These are phyloP conservation scores for Cataglyphis albicans DNA, from an alignment of 2,888 invertebrate genomes.

Conservation along the genomic window DNA sequence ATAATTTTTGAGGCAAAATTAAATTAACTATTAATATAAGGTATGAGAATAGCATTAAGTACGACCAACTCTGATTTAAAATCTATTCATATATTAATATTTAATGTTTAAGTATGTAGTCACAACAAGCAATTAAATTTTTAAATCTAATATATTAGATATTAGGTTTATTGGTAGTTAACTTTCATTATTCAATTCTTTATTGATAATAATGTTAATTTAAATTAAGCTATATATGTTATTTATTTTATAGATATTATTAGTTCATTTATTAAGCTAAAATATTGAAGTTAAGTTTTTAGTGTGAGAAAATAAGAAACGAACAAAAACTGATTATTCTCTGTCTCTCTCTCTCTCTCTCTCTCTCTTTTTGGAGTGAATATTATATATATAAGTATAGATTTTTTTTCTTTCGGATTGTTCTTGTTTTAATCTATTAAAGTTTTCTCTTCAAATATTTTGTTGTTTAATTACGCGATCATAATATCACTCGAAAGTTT, in stretches of 20 bases:
- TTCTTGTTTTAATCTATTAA: background rate
- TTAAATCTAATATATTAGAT: background rate
- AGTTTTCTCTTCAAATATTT: background rate
- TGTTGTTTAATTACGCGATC: background rate
- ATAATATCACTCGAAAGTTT: background rate
- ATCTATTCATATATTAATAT: background rate
- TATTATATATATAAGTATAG: too few relatives aligned
- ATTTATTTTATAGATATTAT: background rate
- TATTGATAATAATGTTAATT: background rate
- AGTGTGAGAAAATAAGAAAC: background rate
- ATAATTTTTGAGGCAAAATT: background rate
- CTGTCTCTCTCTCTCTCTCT: too few relatives aligned
- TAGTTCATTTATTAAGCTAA: background rate
- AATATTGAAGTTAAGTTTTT: background rate
- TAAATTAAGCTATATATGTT: background rate
- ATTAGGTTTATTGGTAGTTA: background rate
- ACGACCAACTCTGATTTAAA: background rate
- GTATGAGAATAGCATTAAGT: background rate
- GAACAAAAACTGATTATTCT: background rate
- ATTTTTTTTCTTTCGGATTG: background rate
- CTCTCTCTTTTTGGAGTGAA: background rate
- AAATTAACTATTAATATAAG: background rate
- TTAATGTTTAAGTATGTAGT: background rate
- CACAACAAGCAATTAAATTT: background rate
- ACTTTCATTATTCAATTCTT: background rate